These are phyloP conservation scores for Solea solea DNA, from an alignment of 2,113 vertebrate genomes.

Conservation along the genomic window DNA sequence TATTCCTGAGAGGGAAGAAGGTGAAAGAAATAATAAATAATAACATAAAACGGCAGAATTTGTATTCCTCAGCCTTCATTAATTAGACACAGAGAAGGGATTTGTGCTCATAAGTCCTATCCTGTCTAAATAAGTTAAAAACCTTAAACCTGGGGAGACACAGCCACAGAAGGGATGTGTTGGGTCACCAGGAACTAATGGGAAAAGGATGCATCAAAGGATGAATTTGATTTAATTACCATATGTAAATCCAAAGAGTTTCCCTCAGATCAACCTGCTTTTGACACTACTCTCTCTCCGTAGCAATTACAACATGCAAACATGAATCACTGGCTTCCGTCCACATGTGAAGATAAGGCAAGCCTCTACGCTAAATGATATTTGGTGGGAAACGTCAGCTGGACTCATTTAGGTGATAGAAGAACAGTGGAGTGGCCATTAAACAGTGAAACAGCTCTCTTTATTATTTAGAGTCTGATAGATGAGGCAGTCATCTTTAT, in stretches of 20 bases:
- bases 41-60: not conserved
- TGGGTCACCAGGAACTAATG: slow-evolving; percentile 2
- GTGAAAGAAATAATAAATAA: slow-evolving; percentile 5
- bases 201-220: not conserved
- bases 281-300: slow-evolving; percentile 16
- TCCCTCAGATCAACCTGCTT: slow-evolving; percentile 19
- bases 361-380: slow-evolving; percentile 47
- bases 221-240: slow-evolving; percentile 9
- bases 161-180: not conserved
- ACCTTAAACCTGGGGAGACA: slow-evolving; percentile 5
- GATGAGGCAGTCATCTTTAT: slow-evolving; percentile 66
- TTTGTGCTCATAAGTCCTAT: not conserved
- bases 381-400: slow-evolving; percentile 61
- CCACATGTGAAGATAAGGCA: slow-evolving; percentile 40
- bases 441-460: slow-evolving; percentile 65
- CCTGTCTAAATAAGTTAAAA: slow-evolving; percentile 23
- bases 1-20: not conserved
- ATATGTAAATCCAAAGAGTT: slow-evolving; percentile 35
- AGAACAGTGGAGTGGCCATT: slow-evolving; percentile 60
- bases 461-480: slow-evolving; percentile 58
- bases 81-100: slow-evolving; percentile 1
- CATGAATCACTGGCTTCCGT: slow-evolving; percentile 41
- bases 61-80: not conserved
- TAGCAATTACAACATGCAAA: slow-evolving; percentile 43
- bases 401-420: slow-evolving; percentile 69